Conservation (phyloP, 2,113 vertebrate genomes). For the Hiodon tergisus region DNA sequence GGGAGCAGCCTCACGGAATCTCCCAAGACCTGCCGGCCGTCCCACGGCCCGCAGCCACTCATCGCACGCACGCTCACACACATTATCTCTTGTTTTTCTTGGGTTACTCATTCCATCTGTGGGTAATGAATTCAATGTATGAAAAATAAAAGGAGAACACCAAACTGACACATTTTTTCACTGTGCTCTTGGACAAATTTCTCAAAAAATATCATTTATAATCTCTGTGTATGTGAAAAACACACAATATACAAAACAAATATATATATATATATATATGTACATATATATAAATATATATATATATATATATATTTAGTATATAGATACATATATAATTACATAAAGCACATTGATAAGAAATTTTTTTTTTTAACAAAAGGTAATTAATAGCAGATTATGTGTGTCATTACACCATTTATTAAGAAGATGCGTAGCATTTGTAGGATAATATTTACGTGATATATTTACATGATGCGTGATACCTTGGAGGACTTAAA, state of each 20-base stretch:
- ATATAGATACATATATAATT: conserved; percentile 5
- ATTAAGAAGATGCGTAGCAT: neutral
- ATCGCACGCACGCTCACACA: conserved; percentile 56
- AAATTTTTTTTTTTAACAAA: neutral
- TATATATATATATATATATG: neutral
- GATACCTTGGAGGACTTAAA: neutral
- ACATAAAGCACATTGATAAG: neutral
- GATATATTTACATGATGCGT: too few relatives aligned
- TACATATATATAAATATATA: conserved; percentile 1
- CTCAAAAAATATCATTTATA: too few relatives aligned
- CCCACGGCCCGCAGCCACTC: conserved; percentile 20
- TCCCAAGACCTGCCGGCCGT: too few relatives aligned
- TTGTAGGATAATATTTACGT: too few relatives aligned
- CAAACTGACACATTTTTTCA: conserved; percentile 6
- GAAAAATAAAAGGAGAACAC: conserved; percentile 19
- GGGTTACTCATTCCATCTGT: conserved; percentile 11
- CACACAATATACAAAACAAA: neutral
- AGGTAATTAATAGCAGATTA: neutral
- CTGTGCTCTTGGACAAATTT: neutral
- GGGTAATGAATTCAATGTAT: conserved; percentile 32
- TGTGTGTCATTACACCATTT: neutral
- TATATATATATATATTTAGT: neutral
- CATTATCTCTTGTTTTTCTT: conserved; percentile 55
- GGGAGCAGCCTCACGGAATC: conserved; percentile 49
- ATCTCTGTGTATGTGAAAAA: neutral